Percentiles rank a stretch among this genome's conserved stretches.
Conservation (phyloP, 2,797 vertebrate genomes). For the Chelmon rostratus region DNA sequence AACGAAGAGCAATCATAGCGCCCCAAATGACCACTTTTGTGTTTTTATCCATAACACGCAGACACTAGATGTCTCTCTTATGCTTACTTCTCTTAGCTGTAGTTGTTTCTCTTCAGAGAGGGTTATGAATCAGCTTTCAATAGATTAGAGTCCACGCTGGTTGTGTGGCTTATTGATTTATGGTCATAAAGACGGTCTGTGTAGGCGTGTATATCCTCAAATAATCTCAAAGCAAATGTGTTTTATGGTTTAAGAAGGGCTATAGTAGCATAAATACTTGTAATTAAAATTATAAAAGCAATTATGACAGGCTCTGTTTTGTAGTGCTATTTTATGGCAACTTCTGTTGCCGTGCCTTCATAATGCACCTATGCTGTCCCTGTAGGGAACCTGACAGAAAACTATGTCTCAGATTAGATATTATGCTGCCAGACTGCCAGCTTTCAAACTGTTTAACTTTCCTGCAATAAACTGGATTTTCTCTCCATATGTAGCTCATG, state of each 20-base stretch:
- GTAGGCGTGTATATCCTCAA: background rate
- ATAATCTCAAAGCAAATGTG: background rate
- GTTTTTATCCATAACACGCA: slow-evolving; percentile 8
- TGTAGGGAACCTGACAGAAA: background rate
- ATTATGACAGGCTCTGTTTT: slow-evolving; percentile 1
- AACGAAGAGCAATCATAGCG: background rate
- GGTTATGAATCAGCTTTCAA: slow-evolving; percentile 20
- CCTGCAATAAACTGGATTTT: slow-evolving; percentile 6
- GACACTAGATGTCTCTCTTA: slow-evolving; percentile 60
- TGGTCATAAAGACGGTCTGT: slow-evolving; percentile 12
- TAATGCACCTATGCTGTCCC: background rate
- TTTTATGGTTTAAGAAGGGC: background rate
- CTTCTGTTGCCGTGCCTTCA: background rate
- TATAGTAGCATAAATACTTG: background rate
- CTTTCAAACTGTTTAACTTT: slow-evolving; percentile 14
- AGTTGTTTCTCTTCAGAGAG: slow-evolving; percentile 21
- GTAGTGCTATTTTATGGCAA: background rate
- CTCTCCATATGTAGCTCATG: slow-evolving; percentile 20
- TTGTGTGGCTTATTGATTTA: slow-evolving; percentile 45
- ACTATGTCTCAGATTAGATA: background rate
- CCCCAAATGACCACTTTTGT: background rate
- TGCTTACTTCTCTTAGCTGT: background rate
- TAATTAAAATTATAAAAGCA: background rate
- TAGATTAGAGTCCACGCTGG: slow-evolving; percentile 17
- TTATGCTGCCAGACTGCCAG: background rate